Conservation (phyloP, 2,888 invertebrate species). For the Hybos culiciformis region DNA sequence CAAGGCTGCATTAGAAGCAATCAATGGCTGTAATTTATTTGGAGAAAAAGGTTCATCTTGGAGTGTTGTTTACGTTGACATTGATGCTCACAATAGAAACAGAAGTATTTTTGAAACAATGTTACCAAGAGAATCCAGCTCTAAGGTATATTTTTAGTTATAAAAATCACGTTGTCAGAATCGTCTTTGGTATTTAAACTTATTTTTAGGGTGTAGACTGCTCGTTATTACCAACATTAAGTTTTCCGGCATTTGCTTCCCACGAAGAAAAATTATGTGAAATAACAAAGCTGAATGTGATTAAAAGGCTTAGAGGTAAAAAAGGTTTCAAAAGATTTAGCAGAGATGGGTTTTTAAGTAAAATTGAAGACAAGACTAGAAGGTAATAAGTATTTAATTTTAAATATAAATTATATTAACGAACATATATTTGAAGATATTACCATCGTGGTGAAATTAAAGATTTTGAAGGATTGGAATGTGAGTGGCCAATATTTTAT, state of each 20-base stretch:
- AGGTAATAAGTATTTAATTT: slow-evolving; percentile 27
- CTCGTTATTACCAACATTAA: slow-evolving; percentile 80
- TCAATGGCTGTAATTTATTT: slow-evolving; percentile 96
- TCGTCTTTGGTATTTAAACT: background rate
- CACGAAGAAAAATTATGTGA: slow-evolving; percentile 85
- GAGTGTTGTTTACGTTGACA: slow-evolving; percentile 98
- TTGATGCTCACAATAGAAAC: slow-evolving; percentile 98
- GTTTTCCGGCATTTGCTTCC: slow-evolving; percentile 96
- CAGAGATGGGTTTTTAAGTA: slow-evolving; percentile 86
- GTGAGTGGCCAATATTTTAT: slow-evolving; percentile 96
- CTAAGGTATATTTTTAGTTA: slow-evolving; percentile 54
- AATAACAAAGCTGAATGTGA: slow-evolving; percentile 72
- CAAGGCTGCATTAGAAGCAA: slow-evolving; percentile 94
- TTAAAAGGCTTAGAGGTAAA: slow-evolving; percentile 67
- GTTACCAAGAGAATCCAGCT: slow-evolving; percentile 93
- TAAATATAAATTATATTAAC: background rate
- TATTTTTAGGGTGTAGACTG: slow-evolving; percentile 75
- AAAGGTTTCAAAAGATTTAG: slow-evolving; percentile 91
- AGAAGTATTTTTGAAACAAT: slow-evolving; percentile 97
- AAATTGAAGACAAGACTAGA: slow-evolving; percentile 64
- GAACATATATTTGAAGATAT: slow-evolving; percentile 38
- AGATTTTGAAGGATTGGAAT: slow-evolving; percentile 90
- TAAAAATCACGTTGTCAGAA: background rate
- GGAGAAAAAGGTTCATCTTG: slow-evolving; percentile 95
- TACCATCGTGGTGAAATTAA: slow-evolving; percentile 87